Conservation (phyloP, 2,888 invertebrate genomes). For the Sesamia inferens region DNA sequence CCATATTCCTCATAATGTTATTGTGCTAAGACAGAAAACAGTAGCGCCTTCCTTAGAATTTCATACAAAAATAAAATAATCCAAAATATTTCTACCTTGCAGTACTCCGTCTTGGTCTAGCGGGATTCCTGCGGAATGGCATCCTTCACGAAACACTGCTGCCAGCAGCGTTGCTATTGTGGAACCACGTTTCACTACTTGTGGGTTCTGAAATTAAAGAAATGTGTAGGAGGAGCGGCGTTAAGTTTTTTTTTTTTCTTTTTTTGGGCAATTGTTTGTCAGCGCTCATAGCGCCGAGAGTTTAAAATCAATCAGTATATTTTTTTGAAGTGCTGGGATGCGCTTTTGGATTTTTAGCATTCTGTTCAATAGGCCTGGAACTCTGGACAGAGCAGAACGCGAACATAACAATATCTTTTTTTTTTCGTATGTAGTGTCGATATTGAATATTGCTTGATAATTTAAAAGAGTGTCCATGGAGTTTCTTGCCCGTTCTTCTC, state of each 20-base stretch:
- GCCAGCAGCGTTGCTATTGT: constrained; percentile 80
- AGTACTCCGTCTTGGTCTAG: constrained; percentile 75
- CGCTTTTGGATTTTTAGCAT: neutral
- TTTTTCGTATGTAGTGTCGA: neutral
- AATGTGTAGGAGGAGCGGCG: neutral
- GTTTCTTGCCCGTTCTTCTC: no score
- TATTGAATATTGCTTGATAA: no score
- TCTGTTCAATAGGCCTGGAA: neutral
- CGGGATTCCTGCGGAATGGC: constrained; percentile 67
- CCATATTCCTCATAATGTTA: neutral
- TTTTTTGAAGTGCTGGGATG: neutral
- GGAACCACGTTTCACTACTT: constrained; percentile 77
- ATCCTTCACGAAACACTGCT: constrained; percentile 80
- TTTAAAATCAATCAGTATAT: no score
- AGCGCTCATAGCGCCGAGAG: no score
- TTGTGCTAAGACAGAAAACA: neutral
- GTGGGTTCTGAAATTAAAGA: constrained; percentile 71
- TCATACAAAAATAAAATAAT: neutral
- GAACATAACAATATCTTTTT: neutral
- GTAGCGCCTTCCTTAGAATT: neutral
- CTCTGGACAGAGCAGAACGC: neutral
- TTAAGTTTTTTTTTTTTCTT: no score
- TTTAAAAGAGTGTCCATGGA: no score
- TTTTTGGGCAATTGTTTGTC: neutral
- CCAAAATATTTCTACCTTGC: constrained; percentile 69